Conservation (phyloP, 1,140 invertebrate genomes). For the Drosophila eugracilis region DNA sequence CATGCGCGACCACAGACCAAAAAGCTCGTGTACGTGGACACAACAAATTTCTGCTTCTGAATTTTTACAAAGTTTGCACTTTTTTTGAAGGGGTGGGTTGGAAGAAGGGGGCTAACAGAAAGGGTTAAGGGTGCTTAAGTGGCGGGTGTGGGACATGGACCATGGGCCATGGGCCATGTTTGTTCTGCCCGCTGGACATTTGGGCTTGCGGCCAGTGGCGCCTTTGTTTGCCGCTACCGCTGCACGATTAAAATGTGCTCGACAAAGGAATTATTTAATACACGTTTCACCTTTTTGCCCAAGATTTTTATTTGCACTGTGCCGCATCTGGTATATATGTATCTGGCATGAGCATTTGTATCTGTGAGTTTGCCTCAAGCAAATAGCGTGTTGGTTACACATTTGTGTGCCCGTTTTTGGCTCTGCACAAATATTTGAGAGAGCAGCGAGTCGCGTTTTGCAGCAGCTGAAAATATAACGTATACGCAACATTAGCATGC, state of each 20-base stretch:
- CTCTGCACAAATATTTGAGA: conserved; percentile 77
- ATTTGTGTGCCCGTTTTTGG: conserved; percentile 77
- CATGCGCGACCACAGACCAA: conserved; percentile 74
- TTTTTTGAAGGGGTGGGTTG: conserved; percentile 26
- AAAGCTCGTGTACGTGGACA: conserved; percentile 75
- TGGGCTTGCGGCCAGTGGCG: conserved; percentile 35
- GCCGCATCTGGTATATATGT: conserved; percentile 47
- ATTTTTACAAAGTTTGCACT: conserved; percentile 81
- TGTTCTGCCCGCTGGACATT: conserved; percentile 72
- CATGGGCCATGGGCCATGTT: conserved; percentile 36
- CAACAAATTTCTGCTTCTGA: conserved; percentile 68
- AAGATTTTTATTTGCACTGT: conserved; percentile 80
- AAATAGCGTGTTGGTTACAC: conserved; percentile 83
- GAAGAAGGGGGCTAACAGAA: no score
- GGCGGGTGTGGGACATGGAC: background rate
- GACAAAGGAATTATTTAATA: conserved; percentile 84
- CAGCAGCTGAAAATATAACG: conserved; percentile 78
- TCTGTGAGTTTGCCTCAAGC: conserved; percentile 66
- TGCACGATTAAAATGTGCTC: conserved; percentile 83
- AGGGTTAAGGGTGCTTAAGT: conserved; percentile 35
- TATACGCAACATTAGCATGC: conserved; percentile 80
- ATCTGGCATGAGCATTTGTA: conserved; percentile 7
- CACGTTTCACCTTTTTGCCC: conserved; percentile 79
- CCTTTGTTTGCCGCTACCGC: conserved; percentile 73
- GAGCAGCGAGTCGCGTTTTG: conserved; percentile 62